Evolutionary conservation across 2,888 invertebrate species (phyloP), one percentile per base, ranked within the genome.

Genomic region (Charanyca ferruginea): DNA sequence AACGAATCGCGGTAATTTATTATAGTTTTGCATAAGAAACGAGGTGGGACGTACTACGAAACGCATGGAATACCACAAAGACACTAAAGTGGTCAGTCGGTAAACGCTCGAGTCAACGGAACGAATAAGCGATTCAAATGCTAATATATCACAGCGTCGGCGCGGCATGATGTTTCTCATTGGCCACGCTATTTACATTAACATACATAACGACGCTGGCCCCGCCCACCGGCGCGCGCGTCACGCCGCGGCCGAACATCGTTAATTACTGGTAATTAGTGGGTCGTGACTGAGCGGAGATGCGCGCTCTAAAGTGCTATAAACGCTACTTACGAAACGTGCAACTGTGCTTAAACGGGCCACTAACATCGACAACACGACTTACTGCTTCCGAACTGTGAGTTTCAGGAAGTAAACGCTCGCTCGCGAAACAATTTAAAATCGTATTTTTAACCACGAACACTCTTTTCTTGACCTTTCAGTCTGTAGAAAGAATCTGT

Each of bases 81-180:
- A 69, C 63, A 69, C 54, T 89, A 91, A 93, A 89, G 89, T 88
- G 69, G 82, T 79, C 80, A 76, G 63, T 73, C 58, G 73, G 81
- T 78, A 78, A 79, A 77, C 80, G 74, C 69, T n/a, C 48, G 68
- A 67, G 76, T 84, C 85, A 85, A 85, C 74, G 84, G 86, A 90
- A 91, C 93, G 93, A 93, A 93, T 93, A 92, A 93, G 88, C 93
- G 92, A 91, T 94, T 94, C 93, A 93, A 95, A 95, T 94, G 94
- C 92, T 94, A 95, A 95, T 95, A 95, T 95, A 94, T 95, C 94
- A 95, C 95, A 86, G 90, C 64, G 91, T 92, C 93, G 92, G 94
- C 80, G 88, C 86, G 87, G 85, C 89, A 89, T 92, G 92, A 92
- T 90, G 92, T 73, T 89, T 87, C 91, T 92, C 91, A 95, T 95